Conservation (phyloP, 2,113 vertebrate genomes). For the Myrmophylax atrothorax region DNA sequence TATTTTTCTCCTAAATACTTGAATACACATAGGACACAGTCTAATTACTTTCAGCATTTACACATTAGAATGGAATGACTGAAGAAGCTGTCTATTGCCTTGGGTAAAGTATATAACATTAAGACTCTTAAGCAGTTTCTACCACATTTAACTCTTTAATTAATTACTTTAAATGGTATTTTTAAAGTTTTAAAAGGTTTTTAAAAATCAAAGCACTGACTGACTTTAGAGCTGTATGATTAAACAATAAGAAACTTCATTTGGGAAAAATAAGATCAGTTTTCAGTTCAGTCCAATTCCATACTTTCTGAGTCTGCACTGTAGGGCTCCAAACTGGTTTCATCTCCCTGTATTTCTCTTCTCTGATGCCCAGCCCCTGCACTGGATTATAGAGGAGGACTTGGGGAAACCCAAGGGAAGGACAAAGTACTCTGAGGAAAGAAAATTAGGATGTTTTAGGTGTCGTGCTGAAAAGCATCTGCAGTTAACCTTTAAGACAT, state of each 20-base stretch:
- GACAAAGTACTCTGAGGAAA: background rate
- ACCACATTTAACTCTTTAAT: constrained; percentile 11
- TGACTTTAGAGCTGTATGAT: background rate
- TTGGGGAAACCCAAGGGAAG: background rate
- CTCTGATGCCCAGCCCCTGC: background rate
- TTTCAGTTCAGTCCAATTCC: background rate
- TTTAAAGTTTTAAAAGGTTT: background rate
- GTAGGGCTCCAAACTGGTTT: background rate
- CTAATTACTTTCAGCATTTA: constrained; percentile 57
- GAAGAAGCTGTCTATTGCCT: constrained; percentile 43
- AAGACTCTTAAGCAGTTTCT: background rate
- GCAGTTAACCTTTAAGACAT: background rate
- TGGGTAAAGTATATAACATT: constrained; percentile 20
- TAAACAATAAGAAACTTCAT: background rate
- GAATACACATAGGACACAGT: background rate
- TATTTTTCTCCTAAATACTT: constrained; percentile 40
- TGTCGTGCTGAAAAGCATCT: background rate
- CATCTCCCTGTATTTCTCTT: background rate
- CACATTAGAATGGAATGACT: constrained; percentile 56
- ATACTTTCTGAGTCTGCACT: background rate
- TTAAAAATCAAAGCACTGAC: background rate
- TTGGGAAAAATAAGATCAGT: background rate
- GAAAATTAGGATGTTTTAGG: background rate
- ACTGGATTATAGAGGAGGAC: background rate
- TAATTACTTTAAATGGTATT: background rate